Percentiles rank a stretch among this genome's conserved stretches.
Conservation (phyloP, 2,113 vertebrate genomes). For the Carlito syrichta region DNA sequence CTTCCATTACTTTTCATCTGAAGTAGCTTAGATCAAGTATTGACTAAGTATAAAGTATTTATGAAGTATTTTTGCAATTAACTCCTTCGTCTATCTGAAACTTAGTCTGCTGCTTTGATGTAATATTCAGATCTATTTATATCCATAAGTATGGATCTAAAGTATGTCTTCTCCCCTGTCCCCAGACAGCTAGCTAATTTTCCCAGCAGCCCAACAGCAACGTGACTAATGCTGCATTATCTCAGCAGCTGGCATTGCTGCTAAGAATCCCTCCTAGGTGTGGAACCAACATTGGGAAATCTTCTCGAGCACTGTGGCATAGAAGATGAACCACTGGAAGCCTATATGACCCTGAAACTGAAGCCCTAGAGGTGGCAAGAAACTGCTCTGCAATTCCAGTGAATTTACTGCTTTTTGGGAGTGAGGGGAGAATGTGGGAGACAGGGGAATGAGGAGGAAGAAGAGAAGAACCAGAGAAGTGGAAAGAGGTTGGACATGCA, state of each 20-base stretch:
- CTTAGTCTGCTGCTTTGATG: not conserved
- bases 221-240: too few species aligned
- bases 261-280: not conserved
- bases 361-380: too few species aligned
- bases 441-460: fast-evolving
- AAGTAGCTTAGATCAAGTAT: not conserved
- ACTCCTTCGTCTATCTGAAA: not conserved
- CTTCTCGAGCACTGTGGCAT: not conserved
- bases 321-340: not conserved
- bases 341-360: fast-evolving
- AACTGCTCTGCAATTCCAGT: fast-evolving
- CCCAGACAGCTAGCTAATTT: fast-evolving
- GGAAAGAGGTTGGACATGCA: fast-evolving
- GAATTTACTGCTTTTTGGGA: not conserved
- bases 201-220: fast-evolving
- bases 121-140: not conserved
- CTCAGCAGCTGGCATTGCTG: not conserved
- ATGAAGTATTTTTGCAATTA: not conserved
- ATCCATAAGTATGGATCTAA: not conserved
- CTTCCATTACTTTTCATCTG: not conserved
- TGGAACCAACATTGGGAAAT: not conserved
- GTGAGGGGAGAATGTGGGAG: too few species aligned
- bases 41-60: too few species aligned
- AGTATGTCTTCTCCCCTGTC: fast-evolving
- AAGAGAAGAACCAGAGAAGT: not conserved